Conservation (phyloP, 2,113 vertebrate species). For the Gadus chalcogrammus region DNA sequence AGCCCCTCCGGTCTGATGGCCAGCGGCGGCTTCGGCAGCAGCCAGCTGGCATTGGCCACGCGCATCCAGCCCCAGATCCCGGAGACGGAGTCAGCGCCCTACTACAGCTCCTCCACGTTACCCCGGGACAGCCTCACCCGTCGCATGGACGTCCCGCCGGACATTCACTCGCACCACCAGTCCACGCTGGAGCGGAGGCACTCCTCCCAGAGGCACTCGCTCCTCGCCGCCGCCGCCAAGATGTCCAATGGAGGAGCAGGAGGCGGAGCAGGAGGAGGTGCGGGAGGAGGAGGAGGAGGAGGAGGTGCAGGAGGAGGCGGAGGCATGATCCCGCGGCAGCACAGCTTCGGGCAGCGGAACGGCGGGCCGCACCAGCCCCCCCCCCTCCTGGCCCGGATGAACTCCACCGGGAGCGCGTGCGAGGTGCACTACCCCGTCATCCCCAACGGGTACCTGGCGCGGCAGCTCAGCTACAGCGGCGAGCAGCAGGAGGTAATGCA, state of each 20-base stretch:
- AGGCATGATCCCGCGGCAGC: constrained; percentile 74
- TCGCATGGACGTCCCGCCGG: constrained; percentile 84
- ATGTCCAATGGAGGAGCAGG: constrained; percentile 53
- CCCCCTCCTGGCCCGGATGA: constrained; percentile 77
- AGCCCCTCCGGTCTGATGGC: constrained; percentile 67
- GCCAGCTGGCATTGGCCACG: constrained; percentile 70
- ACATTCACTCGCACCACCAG: constrained; percentile 65
- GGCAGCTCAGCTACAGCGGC: constrained; percentile 76
- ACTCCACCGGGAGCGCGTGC: constrained; percentile 76
- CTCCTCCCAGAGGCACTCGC: constrained; percentile 75
- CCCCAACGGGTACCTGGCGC: constrained; percentile 71
- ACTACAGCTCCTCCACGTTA: constrained; percentile 79
- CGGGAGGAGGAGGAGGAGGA: constrained; percentile 41
- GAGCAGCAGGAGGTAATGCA: constrained; percentile 74
- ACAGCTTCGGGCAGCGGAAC: constrained; percentile 75
- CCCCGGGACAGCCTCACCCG: constrained; percentile 80
- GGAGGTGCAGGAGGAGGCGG: constrained; percentile 44
- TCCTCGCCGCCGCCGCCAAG: constrained; percentile 70
- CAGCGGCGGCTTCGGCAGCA: constrained; percentile 34
- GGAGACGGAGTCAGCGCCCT: constrained; percentile 70
- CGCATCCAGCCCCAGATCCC: constrained; percentile 79
- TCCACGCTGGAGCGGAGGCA: constrained; percentile 76
- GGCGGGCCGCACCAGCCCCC: constrained; percentile 68
- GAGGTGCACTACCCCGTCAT: constrained; percentile 76
- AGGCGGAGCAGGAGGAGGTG: constrained; percentile 26